A percentile compares a stretch with the other conserved stretches of the same genome.
phyloP scores from a whole-genome alignment of 2,888 invertebrate genomes.

The Resseliella maxima region DNA sequence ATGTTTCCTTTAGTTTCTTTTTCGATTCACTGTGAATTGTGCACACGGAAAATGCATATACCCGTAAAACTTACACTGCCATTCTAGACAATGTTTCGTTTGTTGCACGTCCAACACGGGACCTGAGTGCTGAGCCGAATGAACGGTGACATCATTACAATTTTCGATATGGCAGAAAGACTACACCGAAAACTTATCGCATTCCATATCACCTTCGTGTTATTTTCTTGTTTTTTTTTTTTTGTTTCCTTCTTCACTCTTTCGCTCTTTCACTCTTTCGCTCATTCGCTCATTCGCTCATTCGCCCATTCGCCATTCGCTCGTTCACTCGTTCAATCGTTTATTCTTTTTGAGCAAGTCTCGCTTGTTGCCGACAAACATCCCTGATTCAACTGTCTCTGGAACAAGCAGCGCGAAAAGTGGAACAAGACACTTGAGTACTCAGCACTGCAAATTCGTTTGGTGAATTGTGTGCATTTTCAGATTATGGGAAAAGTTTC shows the following conservation, averaged over 20 bases:
- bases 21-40: neutral
- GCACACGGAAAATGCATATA: neutral
- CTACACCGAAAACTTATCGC: neutral
- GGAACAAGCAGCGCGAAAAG: neutral
- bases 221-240: too few relatives aligned
- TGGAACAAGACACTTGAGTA: constrained; percentile 21
- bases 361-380: neutral
- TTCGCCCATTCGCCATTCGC: neutral
- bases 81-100: neutral
- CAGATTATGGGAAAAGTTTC: constrained; percentile 55
- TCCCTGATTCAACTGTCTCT: neutral
- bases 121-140: neutral
- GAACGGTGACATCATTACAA: constrained; percentile 48
- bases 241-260: too few relatives aligned
- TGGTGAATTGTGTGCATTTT: constrained; percentile 50
- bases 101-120: neutral
- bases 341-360: too few relatives aligned
- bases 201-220: constrained; percentile 28
- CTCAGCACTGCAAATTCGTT: constrained; percentile 1
- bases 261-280: neutral
- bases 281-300: neutral
- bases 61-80: neutral
- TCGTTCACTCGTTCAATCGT: neutral
- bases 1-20: constrained; percentile 12
- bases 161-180: constrained; percentile 28